Percentiles rank a stretch among this genome's conserved stretches.
These are phyloP conservation scores for Polyploca ridens DNA, from an alignment of 2,888 invertebrate genomes.

Conservation along the genomic window DNA sequence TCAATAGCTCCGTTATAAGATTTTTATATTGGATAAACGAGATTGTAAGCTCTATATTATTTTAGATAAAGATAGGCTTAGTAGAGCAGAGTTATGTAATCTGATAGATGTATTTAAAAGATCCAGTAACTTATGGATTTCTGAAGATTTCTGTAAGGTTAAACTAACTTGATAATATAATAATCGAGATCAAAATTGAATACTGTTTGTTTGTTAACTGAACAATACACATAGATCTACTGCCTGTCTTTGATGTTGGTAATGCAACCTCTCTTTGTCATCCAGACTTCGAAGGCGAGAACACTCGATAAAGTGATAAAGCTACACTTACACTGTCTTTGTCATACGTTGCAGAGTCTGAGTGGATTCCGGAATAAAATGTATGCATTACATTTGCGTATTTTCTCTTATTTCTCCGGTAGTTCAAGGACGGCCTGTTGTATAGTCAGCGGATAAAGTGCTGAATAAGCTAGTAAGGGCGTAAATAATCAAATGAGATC, in stretches of 20 bases:
- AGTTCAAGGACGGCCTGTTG: slow-evolving; percentile 22
- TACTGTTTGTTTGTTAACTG: neutral
- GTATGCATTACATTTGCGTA: neutral
- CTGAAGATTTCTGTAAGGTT: too few species aligned
- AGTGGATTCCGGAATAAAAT: slow-evolving; percentile 4
- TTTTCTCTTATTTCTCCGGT: slow-evolving; percentile 17
- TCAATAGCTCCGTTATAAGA: slow-evolving; percentile 41
- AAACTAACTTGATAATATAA: too few species aligned
- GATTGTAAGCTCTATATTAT: neutral
- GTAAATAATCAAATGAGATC: slow-evolving; percentile 38
- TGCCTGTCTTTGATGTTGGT: slow-evolving; percentile 6
- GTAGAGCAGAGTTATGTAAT: neutral
- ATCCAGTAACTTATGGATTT: too few species aligned
- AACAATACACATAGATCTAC: neutral
- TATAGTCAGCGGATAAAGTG: slow-evolving; percentile 20
- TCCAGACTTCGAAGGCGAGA: slow-evolving; percentile 16
- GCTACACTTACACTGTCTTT: slow-evolving; percentile 18
- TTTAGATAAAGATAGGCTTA: neutral
- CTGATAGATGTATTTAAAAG: too few species aligned
- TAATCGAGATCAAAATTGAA: too few species aligned
- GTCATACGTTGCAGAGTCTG: neutral
- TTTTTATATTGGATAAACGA: slow-evolving; percentile 23
- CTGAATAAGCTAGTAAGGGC: slow-evolving; percentile 36
- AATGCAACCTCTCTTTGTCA: neutral
- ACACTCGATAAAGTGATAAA: slow-evolving; percentile 30